Percentiles rank a stretch among this genome's conserved stretches.
Conservation (phyloP, 2,888 invertebrate species). For the Steinernema hermaphroditum region DNA sequence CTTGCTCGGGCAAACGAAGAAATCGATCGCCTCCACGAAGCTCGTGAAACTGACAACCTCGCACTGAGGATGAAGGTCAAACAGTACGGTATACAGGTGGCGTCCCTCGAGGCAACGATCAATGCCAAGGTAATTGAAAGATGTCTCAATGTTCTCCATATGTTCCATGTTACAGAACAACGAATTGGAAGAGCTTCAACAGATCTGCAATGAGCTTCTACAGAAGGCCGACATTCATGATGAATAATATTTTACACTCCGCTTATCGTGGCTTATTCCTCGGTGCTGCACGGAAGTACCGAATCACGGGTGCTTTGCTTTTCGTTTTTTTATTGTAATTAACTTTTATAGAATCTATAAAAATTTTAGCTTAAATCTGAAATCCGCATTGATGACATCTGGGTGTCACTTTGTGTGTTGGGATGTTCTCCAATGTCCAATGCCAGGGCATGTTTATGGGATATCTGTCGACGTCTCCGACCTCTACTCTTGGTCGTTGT, state of each 20-base stretch:
- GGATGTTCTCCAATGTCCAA: too few species aligned
- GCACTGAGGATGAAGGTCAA: constrained; percentile 4
- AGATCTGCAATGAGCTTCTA: constrained; percentile 10
- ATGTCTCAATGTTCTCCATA: too few species aligned
- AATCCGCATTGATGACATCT: too few species aligned
- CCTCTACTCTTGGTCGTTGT: too few species aligned
- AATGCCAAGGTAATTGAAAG: constrained; percentile 1
- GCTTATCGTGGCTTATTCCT: not conserved
- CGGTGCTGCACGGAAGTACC: not conserved
- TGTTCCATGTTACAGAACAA: not conserved
- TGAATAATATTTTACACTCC: not conserved
- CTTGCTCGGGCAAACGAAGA: not conserved
- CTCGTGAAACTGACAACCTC: not conserved
- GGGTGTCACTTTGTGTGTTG: too few species aligned
- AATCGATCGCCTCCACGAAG: not conserved
- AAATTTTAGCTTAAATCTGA: not conserved
- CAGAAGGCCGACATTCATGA: constrained; percentile 7
- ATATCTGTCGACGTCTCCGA: too few species aligned
- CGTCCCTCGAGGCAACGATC: not conserved
- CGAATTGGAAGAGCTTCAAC: constrained; percentile 3
- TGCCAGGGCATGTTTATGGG: too few species aligned
- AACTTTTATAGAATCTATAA: not conserved
- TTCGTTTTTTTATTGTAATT: not conserved
- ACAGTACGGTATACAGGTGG: not conserved
- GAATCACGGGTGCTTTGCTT: not conserved